These are phyloP conservation scores for Nudaria mundana DNA, from an alignment of 2,888 invertebrate species.

Conservation along the genomic window DNA sequence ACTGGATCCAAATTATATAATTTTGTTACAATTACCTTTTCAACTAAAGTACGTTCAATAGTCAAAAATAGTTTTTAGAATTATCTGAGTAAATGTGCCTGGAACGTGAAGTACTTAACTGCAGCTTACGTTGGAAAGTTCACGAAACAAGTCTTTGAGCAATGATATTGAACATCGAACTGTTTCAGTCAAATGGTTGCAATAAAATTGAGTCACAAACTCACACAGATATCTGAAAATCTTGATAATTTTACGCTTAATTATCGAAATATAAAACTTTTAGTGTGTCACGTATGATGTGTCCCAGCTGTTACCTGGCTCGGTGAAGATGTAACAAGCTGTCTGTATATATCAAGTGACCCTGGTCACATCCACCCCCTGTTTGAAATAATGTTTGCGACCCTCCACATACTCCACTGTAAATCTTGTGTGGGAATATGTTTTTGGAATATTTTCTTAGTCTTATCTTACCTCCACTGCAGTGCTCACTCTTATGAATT, in stretches of 20 bases:
- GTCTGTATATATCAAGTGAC: constrained; percentile 18
- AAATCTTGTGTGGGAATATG: constrained; percentile 7
- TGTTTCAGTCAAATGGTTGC: too few species aligned
- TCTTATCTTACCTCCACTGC: background rate
- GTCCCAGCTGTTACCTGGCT: constrained; percentile 31
- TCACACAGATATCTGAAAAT: too few species aligned
- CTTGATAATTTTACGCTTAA: constrained; percentile 12
- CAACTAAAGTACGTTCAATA: too few species aligned
- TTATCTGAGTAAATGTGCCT: too few species aligned
- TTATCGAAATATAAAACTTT: constrained; percentile 19
- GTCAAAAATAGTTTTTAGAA: too few species aligned
- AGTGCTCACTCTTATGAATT: background rate
- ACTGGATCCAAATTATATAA: too few species aligned
- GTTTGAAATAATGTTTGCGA: constrained; percentile 21
- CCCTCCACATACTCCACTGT: constrained; percentile 15
- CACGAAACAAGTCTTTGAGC: too few species aligned
- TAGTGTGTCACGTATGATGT: constrained; percentile 27
- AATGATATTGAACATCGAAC: too few species aligned
- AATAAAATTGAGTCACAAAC: too few species aligned
- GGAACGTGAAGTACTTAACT: too few species aligned
- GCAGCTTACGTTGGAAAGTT: too few species aligned
- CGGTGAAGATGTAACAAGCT: constrained; percentile 13
- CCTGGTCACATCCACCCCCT: constrained; percentile 28
- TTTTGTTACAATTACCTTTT: too few species aligned
- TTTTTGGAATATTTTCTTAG: constrained; percentile 10